Evolutionary conservation across 2,113 vertebrate species (phyloP).

Genomic region (Oreochromis aureus): DNA sequence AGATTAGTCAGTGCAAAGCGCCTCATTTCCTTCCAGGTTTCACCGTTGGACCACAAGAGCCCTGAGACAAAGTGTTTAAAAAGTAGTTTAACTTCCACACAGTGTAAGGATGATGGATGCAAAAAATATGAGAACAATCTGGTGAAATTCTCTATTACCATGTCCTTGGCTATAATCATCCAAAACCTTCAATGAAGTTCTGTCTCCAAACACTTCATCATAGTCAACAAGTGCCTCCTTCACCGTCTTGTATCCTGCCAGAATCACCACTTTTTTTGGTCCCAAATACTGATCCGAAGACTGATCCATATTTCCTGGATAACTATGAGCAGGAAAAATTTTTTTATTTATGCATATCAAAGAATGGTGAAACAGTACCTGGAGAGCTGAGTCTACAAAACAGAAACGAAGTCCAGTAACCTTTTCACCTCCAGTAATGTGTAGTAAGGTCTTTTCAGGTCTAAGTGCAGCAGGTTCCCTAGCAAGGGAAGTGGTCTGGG

Average conservation of each 20-base stretch:
- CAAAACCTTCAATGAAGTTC: not conserved
- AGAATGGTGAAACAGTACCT: too few species aligned
- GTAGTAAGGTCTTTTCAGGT: not conserved
- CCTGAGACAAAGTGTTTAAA: not conserved
- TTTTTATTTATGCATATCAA: too few species aligned
- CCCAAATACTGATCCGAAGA: conserved; percentile 41
- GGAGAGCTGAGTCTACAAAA: too few species aligned
- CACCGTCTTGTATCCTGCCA: conserved; percentile 37
- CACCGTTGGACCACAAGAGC: conserved; percentile 16
- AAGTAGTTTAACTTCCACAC: too few species aligned
- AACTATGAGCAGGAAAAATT: not conserved
- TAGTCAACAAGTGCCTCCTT: conserved; percentile 27
- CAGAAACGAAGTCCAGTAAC: too few species aligned
- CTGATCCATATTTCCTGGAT: conserved; percentile 20
- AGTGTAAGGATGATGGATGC: too few species aligned
- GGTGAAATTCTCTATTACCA: not conserved
- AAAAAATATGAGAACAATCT: too few species aligned
- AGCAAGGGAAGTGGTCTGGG: not conserved
- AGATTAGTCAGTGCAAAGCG: conserved; percentile 37
- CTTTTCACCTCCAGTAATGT: not conserved
- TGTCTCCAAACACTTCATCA: not conserved
- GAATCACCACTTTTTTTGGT: conserved; percentile 29
- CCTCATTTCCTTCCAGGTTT: conserved; percentile 49
- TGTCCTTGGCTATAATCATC: not conserved
- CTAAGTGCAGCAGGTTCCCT: conserved; percentile 43